phyloP scores from a whole-genome alignment of 2,888 invertebrate genomes.

The Apotomis capreana region DNA sequence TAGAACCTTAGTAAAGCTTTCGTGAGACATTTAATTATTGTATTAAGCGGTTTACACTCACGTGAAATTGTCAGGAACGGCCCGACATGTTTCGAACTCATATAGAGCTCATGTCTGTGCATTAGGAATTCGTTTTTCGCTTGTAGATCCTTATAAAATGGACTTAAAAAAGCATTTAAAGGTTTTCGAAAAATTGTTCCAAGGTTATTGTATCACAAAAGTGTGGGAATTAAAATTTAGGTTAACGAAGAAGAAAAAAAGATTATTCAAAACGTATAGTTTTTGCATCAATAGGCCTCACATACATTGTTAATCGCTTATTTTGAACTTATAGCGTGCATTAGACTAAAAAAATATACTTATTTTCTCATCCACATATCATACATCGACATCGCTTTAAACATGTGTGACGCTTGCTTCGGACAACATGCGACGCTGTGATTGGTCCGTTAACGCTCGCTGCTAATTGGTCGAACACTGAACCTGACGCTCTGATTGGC shows the following conservation, averaged over 20 bases:
- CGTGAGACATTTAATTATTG: too few species aligned
- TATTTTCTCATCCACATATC: slow-evolving; percentile 58
- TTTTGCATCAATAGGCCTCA: slow-evolving; percentile 8
- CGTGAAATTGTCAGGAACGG: too few species aligned
- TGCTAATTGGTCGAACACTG: slow-evolving; percentile 39
- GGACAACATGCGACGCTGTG: slow-evolving; percentile 49
- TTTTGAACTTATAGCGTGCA: slow-evolving; percentile 22
- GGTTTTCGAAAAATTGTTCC: too few species aligned
- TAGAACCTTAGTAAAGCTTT: too few species aligned
- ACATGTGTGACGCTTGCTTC: slow-evolving; percentile 47
- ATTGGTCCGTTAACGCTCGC: slow-evolving; percentile 46
- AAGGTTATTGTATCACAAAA: too few species aligned
- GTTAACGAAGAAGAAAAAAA: not conserved
- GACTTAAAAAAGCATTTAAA: too few species aligned
- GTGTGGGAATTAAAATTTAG: not conserved
- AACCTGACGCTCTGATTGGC: slow-evolving; percentile 47
- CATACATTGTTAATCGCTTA: slow-evolving; percentile 27
- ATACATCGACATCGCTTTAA: slow-evolving; percentile 60
- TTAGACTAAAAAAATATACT: slow-evolving; percentile 44
- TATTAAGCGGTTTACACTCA: too few species aligned
- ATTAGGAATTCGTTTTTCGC: too few species aligned
- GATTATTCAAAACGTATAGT: not conserved
- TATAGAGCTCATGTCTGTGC: too few species aligned
- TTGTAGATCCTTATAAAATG: too few species aligned
- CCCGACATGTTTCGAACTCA: too few species aligned